A percentile compares a stretch with the other conserved stretches of the same genome.
Evolutionary conservation across 2,113 vertebrate species (phyloP).

Genomic region (Equus quagga): DNA sequence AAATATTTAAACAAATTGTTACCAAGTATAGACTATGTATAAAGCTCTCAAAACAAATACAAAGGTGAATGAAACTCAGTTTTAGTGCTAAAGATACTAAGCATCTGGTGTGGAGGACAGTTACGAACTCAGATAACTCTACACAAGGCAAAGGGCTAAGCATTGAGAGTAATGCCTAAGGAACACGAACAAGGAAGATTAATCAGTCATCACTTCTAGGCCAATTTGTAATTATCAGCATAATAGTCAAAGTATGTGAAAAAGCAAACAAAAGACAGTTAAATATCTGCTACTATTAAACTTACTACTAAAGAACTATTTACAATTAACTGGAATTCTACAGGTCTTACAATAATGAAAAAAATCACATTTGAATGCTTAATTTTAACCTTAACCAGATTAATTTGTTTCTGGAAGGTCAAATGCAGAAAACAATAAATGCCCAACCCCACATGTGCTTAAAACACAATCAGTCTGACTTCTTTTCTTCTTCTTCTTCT

Average conservation of each 20-base stretch:
- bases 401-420: constrained; percentile 54
- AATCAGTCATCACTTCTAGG: neutral
- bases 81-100: neutral
- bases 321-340: constrained; percentile 14
- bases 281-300: constrained; percentile 47
- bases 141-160: neutral
- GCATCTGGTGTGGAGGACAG: neutral
- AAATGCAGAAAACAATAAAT: constrained; percentile 9
- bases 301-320: neutral
- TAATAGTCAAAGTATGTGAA: neutral
- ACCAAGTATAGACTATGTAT: neutral
- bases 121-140: neutral
- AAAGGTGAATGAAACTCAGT: neutral
- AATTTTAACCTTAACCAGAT: constrained; percentile 43
- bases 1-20: neutral
- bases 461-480: neutral
- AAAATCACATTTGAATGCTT: constrained; percentile 2
- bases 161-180: neutral
- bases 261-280: neutral
- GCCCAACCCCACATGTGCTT: neutral
- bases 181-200: neutral
- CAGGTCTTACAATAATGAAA: constrained; percentile 3
- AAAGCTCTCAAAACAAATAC: neutral
- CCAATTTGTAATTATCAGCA: neutral
- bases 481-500: neutral